Conservation (phyloP, 2,797 vertebrate species). For the Smutsia gigantea region DNA sequence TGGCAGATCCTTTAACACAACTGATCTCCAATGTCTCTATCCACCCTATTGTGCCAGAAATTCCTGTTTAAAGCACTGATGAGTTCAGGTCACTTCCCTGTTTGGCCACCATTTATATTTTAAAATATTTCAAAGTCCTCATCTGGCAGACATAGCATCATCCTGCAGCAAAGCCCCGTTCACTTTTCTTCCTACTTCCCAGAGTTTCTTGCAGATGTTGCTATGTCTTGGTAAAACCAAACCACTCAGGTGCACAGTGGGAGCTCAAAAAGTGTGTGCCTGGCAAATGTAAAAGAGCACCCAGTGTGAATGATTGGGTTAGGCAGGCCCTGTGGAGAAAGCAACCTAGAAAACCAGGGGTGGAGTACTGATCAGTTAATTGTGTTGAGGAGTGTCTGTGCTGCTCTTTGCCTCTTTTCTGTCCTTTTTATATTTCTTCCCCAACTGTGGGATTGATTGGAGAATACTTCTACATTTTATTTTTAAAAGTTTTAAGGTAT, state of each 20-base stretch:
- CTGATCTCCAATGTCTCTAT: not conserved
- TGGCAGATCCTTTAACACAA: not conserved
- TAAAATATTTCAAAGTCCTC: not conserved
- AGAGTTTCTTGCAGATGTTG: not conserved
- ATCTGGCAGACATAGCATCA: not conserved
- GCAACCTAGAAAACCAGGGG: not conserved
- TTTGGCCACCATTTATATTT: not conserved
- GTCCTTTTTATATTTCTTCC: not conserved
- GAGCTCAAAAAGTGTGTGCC: not conserved
- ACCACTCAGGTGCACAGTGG: not conserved
- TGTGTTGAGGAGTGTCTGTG: not conserved
- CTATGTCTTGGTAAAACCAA: not conserved
- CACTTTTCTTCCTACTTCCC: not conserved
- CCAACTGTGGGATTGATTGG: not conserved
- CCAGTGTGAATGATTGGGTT: not conserved
- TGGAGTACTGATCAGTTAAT: not conserved
- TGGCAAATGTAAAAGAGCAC: not conserved
- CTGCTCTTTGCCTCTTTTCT: not conserved
- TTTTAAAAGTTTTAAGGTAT: not conserved
- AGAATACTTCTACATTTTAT: not conserved
- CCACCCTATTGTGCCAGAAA: not conserved
- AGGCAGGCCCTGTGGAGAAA: not conserved
- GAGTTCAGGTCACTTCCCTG: not conserved
- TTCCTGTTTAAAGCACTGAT: not conserved
- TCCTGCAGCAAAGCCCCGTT: not conserved